Conservation (phyloP, 2,797 vertebrate genomes). For the Hippocampus kuda region DNA sequence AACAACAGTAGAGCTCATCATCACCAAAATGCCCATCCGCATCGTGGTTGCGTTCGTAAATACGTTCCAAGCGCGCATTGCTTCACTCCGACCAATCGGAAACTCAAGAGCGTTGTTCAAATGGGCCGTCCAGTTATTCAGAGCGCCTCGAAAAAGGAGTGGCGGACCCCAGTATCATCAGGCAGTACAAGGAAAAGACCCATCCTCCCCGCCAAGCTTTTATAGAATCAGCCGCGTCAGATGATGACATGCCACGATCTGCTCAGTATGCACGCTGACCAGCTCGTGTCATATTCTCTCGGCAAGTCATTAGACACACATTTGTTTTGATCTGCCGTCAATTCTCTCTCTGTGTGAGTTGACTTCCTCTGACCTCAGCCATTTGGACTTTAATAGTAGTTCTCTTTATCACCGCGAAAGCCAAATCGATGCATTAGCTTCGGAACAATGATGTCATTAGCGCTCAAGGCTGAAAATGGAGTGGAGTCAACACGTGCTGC, state of each 20-base stretch:
- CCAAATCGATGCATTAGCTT: neutral
- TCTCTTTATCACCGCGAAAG: neutral
- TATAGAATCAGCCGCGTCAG: slow-evolving; percentile 29
- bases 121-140: too few relatives aligned
- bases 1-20: too few relatives aligned
- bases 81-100: too few relatives aligned
- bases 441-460: neutral
- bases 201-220: slow-evolving; percentile 29
- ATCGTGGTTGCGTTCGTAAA: too few relatives aligned
- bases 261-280: slow-evolving; percentile 25
- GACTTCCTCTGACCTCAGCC: neutral
- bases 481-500: neutral
- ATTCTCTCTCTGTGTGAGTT: neutral
- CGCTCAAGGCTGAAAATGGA: neutral
- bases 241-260: slow-evolving; percentile 37
- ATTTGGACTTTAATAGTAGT: neutral
- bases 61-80: too few relatives aligned
- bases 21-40: too few relatives aligned
- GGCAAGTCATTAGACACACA: slow-evolving; percentile 25
- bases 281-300: slow-evolving; percentile 15
- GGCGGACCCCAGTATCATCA: too few relatives aligned
- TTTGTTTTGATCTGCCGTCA: slow-evolving; percentile 4
- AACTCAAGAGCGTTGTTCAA: too few relatives aligned
- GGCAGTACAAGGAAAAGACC: too few relatives aligned
- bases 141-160: too few relatives aligned